phyloP scores from a whole-genome alignment of 1,140 invertebrate genomes.

The Monomorium pharaonis region DNA sequence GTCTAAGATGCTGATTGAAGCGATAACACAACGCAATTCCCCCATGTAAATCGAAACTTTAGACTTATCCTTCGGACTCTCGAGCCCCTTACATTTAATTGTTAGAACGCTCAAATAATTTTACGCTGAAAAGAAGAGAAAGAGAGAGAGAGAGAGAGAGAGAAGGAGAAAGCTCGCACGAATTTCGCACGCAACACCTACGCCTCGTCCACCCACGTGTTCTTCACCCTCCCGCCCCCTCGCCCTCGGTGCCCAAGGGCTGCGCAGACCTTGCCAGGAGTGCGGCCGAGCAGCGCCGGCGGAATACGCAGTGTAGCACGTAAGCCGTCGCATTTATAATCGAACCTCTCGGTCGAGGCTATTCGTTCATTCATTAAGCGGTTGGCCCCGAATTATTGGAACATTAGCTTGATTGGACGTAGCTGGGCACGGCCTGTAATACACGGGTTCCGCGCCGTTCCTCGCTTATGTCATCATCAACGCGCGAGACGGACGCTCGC shows the following conservation, averaged over 20 bases:
- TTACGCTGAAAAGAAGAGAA: too few species aligned
- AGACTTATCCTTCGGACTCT: not conserved
- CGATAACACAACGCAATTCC: not conserved
- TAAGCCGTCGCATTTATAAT: conserved; percentile 39
- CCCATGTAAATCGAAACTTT: not conserved
- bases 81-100: not conserved
- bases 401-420: conserved; percentile 84
- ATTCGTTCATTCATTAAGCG: conserved; percentile 74
- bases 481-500: not conserved
- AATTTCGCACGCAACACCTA: conserved; percentile 35
- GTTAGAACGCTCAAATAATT: not conserved
- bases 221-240: conserved; percentile 16
- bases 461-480: conserved; percentile 33
- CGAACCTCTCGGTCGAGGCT: conserved; percentile 69
- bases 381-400: conserved; percentile 81
- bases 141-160: not conserved
- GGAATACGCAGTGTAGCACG: conserved; percentile 28
- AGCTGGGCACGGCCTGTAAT: conserved; percentile 79
- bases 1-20: not conserved
- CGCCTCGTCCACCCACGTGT: conserved; percentile 20
- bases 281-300: not conserved
- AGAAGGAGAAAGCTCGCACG: not conserved
- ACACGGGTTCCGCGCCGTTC: conserved; percentile 40
- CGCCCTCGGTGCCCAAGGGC: not conserved
- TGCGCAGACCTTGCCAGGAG: conserved; percentile 26